Conservation (phyloP, 2,113 vertebrate genomes). For the Steatornis caripensis region DNA sequence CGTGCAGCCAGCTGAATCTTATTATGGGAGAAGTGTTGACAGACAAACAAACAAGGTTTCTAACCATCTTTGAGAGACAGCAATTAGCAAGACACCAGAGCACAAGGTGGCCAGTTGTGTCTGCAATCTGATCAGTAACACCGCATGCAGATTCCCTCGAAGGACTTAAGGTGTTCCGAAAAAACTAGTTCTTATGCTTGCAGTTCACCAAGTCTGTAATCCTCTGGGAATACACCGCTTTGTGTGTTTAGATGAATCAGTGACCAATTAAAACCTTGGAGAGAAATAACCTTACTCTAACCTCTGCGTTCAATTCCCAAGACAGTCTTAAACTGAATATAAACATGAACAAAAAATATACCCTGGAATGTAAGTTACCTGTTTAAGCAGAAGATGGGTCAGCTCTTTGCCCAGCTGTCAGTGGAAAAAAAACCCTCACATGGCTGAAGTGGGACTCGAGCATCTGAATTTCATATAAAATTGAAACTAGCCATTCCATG, state of each 20-base stretch:
- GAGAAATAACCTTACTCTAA: neutral
- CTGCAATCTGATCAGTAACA: neutral
- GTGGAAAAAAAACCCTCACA: neutral
- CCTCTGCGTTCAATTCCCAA: neutral
- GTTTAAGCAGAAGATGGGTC: neutral
- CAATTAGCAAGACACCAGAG: neutral
- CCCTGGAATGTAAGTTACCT: neutral
- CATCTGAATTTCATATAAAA: neutral
- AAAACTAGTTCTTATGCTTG: neutral
- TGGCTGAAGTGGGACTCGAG: neutral
- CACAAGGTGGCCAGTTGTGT: neutral
- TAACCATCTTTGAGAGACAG: neutral
- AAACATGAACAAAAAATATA: neutral
- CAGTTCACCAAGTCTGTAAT: neutral
- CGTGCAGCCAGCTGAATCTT: fast-evolving
- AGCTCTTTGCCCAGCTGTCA: neutral
- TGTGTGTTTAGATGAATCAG: neutral
- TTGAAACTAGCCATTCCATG: neutral
- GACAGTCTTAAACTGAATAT: neutral
- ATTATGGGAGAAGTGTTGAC: neutral
- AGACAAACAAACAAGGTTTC: neutral
- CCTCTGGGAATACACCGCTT: neutral
- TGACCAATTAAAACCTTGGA: neutral
- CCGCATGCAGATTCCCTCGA: neutral
- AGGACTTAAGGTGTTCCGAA: neutral